Conservation (phyloP, 37 sponge, comb jelly and placozoan species). For the Sycon ciliatum region DNA sequence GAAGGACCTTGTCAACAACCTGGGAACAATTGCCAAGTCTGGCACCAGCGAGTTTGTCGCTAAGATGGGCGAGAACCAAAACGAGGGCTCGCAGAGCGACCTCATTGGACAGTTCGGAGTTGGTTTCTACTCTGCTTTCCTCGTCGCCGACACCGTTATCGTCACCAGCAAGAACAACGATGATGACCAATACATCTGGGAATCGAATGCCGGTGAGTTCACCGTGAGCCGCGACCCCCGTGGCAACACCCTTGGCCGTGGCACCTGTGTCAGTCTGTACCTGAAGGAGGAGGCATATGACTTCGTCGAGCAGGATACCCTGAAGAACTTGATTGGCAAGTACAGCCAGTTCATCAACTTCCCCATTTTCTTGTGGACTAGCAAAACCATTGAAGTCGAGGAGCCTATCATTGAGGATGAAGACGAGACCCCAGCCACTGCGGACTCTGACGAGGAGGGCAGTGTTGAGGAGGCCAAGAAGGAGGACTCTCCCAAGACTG, state of each 20-base stretch:
- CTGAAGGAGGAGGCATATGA: slow-evolving; percentile 93
- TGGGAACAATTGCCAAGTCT: slow-evolving; percentile 98
- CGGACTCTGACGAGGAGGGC: slow-evolving; percentile 29
- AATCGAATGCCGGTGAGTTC: slow-evolving; percentile 72
- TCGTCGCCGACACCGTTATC: slow-evolving; percentile 90
- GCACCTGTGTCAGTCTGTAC: slow-evolving; percentile 71
- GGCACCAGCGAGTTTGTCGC: slow-evolving; percentile 94
- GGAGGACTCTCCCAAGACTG: slow-evolving; percentile 70
- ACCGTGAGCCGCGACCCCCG: slow-evolving; percentile 81
- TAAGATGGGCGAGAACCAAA: slow-evolving; percentile 49
- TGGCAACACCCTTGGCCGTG: slow-evolving; percentile 79
- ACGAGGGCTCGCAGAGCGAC: slow-evolving; percentile 44
- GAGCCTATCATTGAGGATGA: slow-evolving; percentile 68
- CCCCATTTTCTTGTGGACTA: slow-evolving; percentile 97
- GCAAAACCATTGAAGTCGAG: slow-evolving; percentile 78
- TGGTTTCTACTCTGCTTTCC: slow-evolving; percentile 96
- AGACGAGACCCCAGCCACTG: slow-evolving; percentile 20
- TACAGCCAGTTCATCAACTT: slow-evolving; percentile 99
- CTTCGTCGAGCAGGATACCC: slow-evolving; percentile 59
- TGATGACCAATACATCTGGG: slow-evolving; percentile 93
- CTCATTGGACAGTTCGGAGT: slow-evolving; percentile 99
- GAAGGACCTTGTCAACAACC: slow-evolving; percentile 71
- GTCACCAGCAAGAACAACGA: slow-evolving; percentile 94
- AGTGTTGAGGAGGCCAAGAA: slow-evolving; percentile 21
- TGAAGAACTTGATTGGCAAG: slow-evolving; percentile 74